A percentile compares a stretch with the other conserved stretches of the same genome.
phyloP scores from a whole-genome alignment of 2,888 invertebrate genomes.

The Drosophila setosimentum region DNA sequence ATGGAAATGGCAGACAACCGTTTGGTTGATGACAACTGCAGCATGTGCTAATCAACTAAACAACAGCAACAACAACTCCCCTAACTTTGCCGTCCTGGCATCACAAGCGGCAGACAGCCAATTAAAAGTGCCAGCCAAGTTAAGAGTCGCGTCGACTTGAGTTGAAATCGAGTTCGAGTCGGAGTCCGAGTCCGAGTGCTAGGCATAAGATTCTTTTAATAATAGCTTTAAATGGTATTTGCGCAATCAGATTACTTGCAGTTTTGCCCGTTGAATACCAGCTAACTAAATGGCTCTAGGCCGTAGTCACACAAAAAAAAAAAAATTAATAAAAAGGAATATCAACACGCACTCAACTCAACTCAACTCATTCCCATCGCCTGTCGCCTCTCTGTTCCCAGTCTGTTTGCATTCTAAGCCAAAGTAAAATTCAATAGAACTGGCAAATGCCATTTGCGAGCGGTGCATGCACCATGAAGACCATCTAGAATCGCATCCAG shows the following conservation, averaged over 20 bases:
- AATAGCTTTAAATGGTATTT: slow-evolving; percentile 66
- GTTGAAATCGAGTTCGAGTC: slow-evolving; percentile 27
- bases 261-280: slow-evolving; percentile 47
- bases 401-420: slow-evolving; percentile 59
- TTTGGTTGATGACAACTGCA: slow-evolving; percentile 65
- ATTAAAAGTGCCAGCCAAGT: slow-evolving; percentile 64
- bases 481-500: slow-evolving; percentile 38
- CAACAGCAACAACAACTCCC: slow-evolving; percentile 19
- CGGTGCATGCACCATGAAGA: slow-evolving; percentile 19
- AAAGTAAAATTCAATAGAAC: slow-evolving; percentile 72
- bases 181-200: slow-evolving; percentile 23
- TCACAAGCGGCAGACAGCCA: slow-evolving; percentile 62
- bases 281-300: slow-evolving; percentile 55
- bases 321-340: background rate
- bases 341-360: slow-evolving; percentile 34
- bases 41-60: slow-evolving; percentile 50
- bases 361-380: slow-evolving; percentile 10
- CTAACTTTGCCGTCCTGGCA: slow-evolving; percentile 9
- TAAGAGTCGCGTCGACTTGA: slow-evolving; percentile 36
- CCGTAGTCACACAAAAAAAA: background rate
- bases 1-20: slow-evolving; percentile 39
- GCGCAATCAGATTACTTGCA: slow-evolving; percentile 62
- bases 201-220: slow-evolving; percentile 61
- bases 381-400: background rate
- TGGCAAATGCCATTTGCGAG: slow-evolving; percentile 49